Conservation (phyloP, 2,888 invertebrate species). For the Limnephilus auricula region DNA sequence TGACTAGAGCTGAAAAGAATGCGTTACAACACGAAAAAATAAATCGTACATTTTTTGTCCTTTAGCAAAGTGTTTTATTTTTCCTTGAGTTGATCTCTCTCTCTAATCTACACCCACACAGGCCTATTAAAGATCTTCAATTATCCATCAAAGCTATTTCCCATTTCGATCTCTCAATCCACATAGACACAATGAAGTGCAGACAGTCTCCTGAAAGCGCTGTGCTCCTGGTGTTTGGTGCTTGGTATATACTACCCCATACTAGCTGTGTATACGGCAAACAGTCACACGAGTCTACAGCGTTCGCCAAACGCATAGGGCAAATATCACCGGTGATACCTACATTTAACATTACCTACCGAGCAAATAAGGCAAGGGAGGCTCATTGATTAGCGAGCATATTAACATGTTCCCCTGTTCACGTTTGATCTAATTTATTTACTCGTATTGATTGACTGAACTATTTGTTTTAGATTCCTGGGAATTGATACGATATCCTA, state of each 20-base stretch:
- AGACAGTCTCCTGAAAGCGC: neutral
- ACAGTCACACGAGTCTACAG: slow-evolving; percentile 10
- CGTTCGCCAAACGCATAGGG: slow-evolving; percentile 18
- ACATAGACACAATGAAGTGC: slow-evolving; percentile 10
- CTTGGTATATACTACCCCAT: neutral
- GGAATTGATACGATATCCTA: neutral
- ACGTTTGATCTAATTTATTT: neutral
- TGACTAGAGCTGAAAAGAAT: no score
- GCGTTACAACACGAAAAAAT: no score
- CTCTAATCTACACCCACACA: neutral
- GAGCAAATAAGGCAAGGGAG: slow-evolving; percentile 29
- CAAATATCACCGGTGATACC: slow-evolving; percentile 27
- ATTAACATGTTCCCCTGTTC: neutral
- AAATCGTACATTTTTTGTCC: no score
- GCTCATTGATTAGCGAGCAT: slow-evolving; percentile 9
- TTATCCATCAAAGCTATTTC: neutral
- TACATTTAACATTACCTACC: neutral
- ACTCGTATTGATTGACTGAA: neutral
- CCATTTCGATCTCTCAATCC: neutral
- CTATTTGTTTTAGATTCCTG: neutral
- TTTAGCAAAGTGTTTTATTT: no score
- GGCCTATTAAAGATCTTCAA: neutral
- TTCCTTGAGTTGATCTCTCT: neutral
- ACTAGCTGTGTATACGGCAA: neutral
- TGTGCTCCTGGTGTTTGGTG: neutral